Evolutionary conservation across 1,140 invertebrate genomes (phyloP), one percentile per base, ranked within the genome.

Genomic region (Lerema accius): DNA sequence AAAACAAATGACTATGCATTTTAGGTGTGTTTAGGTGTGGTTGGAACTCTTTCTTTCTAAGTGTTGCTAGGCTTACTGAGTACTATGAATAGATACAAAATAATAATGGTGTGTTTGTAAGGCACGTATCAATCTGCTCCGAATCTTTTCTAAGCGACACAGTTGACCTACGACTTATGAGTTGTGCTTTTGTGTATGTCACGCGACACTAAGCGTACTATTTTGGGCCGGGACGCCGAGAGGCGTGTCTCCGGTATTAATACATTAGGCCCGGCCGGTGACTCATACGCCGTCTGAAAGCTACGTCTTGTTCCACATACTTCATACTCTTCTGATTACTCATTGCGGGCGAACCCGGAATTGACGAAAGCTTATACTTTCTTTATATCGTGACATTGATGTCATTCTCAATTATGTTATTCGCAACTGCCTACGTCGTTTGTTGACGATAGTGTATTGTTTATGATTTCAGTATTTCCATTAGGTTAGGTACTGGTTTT

Each of bases 231-330:
- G 73, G 73, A 73, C 73, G 80, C 82, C 80, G 82, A 83, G 78
- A 89, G 86, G 86, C 84, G 84, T 89, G 86, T 86, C 86, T 84
- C 81, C 78, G 82, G 74, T 86, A 86, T 89, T 82, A 80, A 89
- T 86, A 89, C 78, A 76, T 72, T 73, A 42, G 65, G 71, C 69
- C 71, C 61, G 73, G 73, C 73, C 42, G 60, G 67, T 89, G 86
- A 89, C 59, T 87, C 86, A 89, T 75, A 68, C 72, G 75, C 71
- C 76, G 86, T 86, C 84, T 86, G 84, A 79, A 85, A 82, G 73
- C 76, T 77, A 66, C 76, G 77, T 80, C 81, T 84, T 88, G 86
- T 84, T 78, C 86, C 79, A 89, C 75, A 89, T 89, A 84, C 84
- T 86, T 78, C 81, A 80, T 80, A 77, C 76, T 75, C 69, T 67